These are phyloP conservation scores for Limnephilus auricula DNA, from an alignment of 2,888 invertebrate species.

Conservation along the genomic window DNA sequence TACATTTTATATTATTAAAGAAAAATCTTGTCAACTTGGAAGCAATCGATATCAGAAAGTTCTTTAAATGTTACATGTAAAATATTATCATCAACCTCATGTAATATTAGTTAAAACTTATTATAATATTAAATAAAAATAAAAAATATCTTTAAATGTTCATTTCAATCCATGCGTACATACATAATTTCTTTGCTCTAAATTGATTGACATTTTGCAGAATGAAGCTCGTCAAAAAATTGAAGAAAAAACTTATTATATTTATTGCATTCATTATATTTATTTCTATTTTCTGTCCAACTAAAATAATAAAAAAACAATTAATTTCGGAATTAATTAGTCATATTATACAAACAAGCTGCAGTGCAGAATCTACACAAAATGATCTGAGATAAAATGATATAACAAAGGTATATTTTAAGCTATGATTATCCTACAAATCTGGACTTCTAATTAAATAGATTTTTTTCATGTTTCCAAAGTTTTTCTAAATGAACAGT, in stretches of 20 bases:
- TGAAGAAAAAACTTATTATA: neutral
- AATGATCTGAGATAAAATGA: no score
- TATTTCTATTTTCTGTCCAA: no score
- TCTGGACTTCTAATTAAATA: no score
- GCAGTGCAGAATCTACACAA: no score
- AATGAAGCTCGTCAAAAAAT: neutral
- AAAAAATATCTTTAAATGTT: constrained; percentile 4
- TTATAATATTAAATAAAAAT: constrained; percentile 43
- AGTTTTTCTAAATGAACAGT: no score
- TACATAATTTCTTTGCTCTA: neutral
- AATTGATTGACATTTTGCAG: neutral
- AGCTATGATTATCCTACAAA: no score
- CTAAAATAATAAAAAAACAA: no score
- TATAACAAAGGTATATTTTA: no score
- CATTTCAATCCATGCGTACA: neutral
- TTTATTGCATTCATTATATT: no score
- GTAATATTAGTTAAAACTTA: constrained; percentile 44
- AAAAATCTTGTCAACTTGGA: constrained; percentile 14
- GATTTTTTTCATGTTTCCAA: no score
- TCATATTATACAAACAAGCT: no score
- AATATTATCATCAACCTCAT: constrained; percentile 45
- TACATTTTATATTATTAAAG: constrained; percentile 7
- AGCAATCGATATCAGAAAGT: constrained; percentile 29
- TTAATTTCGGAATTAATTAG: no score
- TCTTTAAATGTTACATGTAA: constrained; percentile 43